Evolutionary conservation across 2,113 vertebrate genomes (phyloP), one percentile per base, ranked within the genome.

Genomic region (Dissostichus mawsoni): DNA sequence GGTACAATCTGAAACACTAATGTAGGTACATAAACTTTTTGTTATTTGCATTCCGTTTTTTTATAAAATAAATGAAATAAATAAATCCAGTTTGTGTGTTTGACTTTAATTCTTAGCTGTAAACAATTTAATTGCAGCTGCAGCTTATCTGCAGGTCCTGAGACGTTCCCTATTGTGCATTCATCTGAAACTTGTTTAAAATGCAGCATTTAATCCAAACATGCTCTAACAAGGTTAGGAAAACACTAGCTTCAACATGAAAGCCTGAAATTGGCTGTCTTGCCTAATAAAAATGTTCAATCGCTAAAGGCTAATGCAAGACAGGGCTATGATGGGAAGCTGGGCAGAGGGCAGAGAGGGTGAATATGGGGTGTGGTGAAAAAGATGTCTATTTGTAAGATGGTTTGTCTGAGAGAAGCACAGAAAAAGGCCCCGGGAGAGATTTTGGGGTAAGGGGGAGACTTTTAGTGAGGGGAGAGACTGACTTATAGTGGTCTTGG

Each of bases 1-100:
- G 95, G 95, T 96, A 96, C 95, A 94, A 93, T 93, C 82, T 87
- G 91, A 91, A 96, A 95, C 95, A 96, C 94, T 95, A 96, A 94
- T 93, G 92, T 92, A 92, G 94, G 94, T 95, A 96, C 95, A 94
- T 92, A 88, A 90, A 92, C 82, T 16, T 93, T 93, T 92, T 94
- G 89, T 94, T 92, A 84, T 90, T 84, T 90, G 75, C 83, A 92
- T 95, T 94, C 78, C 88, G 59, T 90, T 94, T 41, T 81, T 92
- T 86, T 90, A 88, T 85, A 89, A 92, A 93, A 94, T 94, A 92
- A 94, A 95, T 82, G 62, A 90, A 93, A 92, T 87, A 89, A 88
- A 90, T 86, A 16, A 87, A 87, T 45, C 29, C 12, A 41, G 12
- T 64, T 16, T 52, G 52, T 68, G 45, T 84, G 17, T 72, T 57